A percentile compares a stretch with the other conserved stretches of the same genome.
phyloP scores from a whole-genome alignment of 2,797 vertebrate genomes.

The Thripadectes ignobilis region DNA sequence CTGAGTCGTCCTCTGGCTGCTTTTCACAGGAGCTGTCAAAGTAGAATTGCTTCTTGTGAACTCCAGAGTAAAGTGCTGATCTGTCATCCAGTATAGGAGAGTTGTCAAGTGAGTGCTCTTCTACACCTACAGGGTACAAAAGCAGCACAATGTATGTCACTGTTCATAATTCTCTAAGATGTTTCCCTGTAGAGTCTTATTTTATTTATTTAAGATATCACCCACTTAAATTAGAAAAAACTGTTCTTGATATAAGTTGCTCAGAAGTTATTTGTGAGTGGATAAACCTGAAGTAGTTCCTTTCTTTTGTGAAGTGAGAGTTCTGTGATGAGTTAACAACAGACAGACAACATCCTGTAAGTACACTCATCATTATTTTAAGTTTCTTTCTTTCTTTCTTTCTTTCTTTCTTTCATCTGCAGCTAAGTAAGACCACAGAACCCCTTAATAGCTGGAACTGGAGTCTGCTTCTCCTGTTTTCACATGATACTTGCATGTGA shows the following conservation, averaged over 20 bases:
- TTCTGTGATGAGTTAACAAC: not conserved
- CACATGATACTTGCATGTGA: not conserved
- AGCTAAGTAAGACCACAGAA: not conserved
- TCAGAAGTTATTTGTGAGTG: not conserved
- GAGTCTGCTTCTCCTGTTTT: not conserved
- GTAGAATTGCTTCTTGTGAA: conserved; percentile 88
- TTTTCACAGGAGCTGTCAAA: conserved; percentile 83
- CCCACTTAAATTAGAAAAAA: not conserved
- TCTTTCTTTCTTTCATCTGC: not conserved
- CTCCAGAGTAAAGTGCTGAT: conserved; percentile 89
- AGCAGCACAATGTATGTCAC: not conserved
- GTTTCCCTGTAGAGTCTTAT: not conserved
- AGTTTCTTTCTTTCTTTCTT: not conserved
- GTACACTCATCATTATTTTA: not conserved
- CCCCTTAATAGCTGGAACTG: not conserved
- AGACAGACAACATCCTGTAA: not conserved
- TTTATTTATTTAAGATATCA: not conserved
- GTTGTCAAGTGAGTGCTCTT: conserved; percentile 84
- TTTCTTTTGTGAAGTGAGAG: not conserved
- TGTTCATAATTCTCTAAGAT: not conserved
- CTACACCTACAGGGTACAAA: conserved; percentile 69
- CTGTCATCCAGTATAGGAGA: conserved; percentile 86
- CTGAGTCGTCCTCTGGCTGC: conserved; percentile 86
- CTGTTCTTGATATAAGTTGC: not conserved
- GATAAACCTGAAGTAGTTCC: not conserved